Evolutionary conservation across 2,113 vertebrate genomes (phyloP), one percentile per base, ranked within the genome.

Genomic region (Tupaia chinensis): DNA sequence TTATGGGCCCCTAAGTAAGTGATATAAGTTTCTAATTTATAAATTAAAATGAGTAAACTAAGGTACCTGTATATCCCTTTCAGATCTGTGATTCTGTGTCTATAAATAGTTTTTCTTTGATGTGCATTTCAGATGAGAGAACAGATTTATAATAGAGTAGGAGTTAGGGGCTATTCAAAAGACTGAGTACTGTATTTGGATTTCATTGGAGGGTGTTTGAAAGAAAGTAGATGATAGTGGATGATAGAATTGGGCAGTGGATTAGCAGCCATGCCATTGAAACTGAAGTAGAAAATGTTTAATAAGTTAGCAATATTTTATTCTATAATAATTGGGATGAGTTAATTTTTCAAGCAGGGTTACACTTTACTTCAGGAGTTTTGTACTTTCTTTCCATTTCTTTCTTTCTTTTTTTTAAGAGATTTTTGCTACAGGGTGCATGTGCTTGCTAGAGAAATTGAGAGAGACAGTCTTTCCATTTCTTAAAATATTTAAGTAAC

Each of bases 341-440:
- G 56, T 7, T 8, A 1, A 1, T 60, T 94, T 91, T 91, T 85
- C 7, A 70, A 61, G 56, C 54, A 76, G 25, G 19, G 22, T 94
- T 72, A 17, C 81, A 8, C 85, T 95, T 97, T 97, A 60, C 32
- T 89, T 94, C 11, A 74, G 58, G 15, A 95, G 34, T 95, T 93
- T 78, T 77, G 58, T 61, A 44, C 44, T 44, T 44, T 73, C 23
- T 73, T 81, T 84, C 16, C 1, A 20, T 92, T 92, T 77, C 70
- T 79, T 85, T 73, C 23, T 73, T 73, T 84, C 11, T 0, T 14
- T 92, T 92, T 85, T 44, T 44, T 44, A 44, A 44, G 44, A 44
- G 44, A 44, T 44, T 4, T 44, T 44, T 44, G 44, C 44, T 44
- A 44, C 44, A 44, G 44, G 44, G 44, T 44, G 44, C 44, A 44